phyloP scores from a whole-genome alignment of 2,113 vertebrate species.

The Anthoscopus minutus region DNA sequence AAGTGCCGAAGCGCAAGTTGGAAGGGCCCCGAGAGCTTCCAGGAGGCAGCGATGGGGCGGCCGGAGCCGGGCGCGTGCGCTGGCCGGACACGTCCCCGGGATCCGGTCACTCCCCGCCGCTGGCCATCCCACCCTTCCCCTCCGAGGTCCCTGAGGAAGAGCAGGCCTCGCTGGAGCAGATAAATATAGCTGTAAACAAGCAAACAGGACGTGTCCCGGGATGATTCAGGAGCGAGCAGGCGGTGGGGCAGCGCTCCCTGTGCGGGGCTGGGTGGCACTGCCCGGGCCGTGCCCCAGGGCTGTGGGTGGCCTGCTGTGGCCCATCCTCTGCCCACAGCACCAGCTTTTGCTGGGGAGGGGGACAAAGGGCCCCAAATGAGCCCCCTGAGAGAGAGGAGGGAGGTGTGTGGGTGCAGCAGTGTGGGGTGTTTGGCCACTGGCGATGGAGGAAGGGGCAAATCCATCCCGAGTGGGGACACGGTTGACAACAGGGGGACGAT shows the following conservation, averaged over 20 bases:
- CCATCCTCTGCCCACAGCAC: not conserved
- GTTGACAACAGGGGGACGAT: rapidly evolving
- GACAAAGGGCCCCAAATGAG: not conserved
- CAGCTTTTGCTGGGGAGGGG: not conserved
- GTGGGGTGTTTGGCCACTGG: rapidly evolving
- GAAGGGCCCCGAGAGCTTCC: not conserved
- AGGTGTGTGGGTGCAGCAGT: rapidly evolving
- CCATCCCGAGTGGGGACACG: not conserved
- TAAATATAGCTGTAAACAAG: conserved; percentile 66
- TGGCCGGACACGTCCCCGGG: not conserved
- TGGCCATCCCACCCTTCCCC: conserved; percentile 48
- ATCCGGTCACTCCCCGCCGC: not conserved
- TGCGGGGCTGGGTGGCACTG: not conserved
- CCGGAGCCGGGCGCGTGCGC: not conserved
- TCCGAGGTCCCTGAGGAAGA: conserved; percentile 60
- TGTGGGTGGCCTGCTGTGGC: not conserved
- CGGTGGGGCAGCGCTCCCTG: not conserved
- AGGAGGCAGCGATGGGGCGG: not conserved
- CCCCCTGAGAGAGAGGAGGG: not conserved
- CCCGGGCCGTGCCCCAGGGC: rapidly evolving
- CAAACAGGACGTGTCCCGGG: conserved; percentile 50
- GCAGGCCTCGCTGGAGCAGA: conserved; percentile 2
- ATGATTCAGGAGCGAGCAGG: not conserved
- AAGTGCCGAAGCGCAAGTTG: not conserved
- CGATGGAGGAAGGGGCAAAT: not conserved